Evolutionary conservation across 2,888 invertebrate species (phyloP).

Genomic region (Nudaria mundana): DNA sequence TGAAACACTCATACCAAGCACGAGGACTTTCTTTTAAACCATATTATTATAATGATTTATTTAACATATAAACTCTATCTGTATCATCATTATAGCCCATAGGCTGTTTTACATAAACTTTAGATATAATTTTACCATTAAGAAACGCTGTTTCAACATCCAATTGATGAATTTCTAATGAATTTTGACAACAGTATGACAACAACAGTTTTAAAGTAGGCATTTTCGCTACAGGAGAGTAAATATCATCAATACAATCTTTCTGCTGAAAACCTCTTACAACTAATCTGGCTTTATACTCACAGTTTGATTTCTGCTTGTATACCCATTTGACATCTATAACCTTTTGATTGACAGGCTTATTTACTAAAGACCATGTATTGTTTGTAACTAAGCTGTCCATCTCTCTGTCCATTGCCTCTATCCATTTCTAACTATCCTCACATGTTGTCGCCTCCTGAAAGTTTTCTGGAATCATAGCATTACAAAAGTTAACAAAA

Average conservation of each 20-base stretch:
- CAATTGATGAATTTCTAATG: conserved; percentile 7
- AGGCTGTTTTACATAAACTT: conserved; percentile 38
- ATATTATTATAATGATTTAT: conserved; percentile 37
- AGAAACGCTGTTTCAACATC: conserved; percentile 11
- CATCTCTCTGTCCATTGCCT: not conserved
- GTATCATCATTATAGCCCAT: conserved; percentile 31
- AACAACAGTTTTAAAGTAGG: conserved; percentile 4
- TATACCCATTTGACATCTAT: conserved; percentile 2
- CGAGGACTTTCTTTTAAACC: conserved; percentile 29
- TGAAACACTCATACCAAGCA: conserved; percentile 28
- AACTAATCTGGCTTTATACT: conserved; percentile 2
- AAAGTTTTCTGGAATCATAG: not conserved
- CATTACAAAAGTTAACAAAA: conserved; percentile 1
- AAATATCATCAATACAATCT: conserved; percentile 1
- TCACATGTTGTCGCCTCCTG: conserved; percentile 4
- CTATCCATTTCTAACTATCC: not conserved
- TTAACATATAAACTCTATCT: conserved; percentile 38
- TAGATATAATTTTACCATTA: conserved; percentile 9
- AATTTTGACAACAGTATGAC: conserved; percentile 3
- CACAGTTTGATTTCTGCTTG: not conserved
- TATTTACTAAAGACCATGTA: not conserved
- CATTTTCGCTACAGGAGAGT: conserved; percentile 5
- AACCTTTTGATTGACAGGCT: not conserved
- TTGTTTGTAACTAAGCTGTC: not conserved
- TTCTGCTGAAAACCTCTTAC: conserved; percentile 5